Conservation (phyloP, 1,140 invertebrate species). For the Protaetia brevitarsis region DNA sequence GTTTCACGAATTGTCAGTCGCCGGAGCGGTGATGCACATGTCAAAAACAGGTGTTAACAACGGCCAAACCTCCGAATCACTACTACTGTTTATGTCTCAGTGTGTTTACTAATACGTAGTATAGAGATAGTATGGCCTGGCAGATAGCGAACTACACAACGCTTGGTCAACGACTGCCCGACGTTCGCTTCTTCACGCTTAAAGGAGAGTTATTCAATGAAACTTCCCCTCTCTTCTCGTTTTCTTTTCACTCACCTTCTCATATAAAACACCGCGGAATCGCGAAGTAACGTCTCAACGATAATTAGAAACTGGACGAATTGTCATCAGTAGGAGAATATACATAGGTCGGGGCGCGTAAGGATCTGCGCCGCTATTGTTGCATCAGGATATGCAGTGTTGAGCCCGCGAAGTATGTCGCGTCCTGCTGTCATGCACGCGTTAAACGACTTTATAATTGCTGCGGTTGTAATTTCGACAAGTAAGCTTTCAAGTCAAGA, state of each 20-base stretch:
- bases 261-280: constrained; percentile 9
- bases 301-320: not conserved
- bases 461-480: too few species aligned
- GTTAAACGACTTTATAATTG: constrained; percentile 7
- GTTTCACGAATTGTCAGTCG: not conserved
- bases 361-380: not conserved
- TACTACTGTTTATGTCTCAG: not conserved
- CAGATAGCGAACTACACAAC: not conserved
- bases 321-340: not conserved
- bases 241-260: not conserved
- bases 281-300: constrained; percentile 1
- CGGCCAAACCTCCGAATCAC: not conserved
- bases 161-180: constrained; percentile 6
- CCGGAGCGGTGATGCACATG: not conserved
- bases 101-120: not conserved
- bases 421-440: not conserved
- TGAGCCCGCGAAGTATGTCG: not conserved
- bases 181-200: constrained; percentile 2
- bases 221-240: constrained; percentile 10
- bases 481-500: too few species aligned
- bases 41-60: constrained; percentile 14
- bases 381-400: not conserved
- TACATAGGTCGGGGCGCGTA: not conserved
- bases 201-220: constrained; percentile 14
- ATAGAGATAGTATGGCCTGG: too few species aligned